phyloP scores from a whole-genome alignment of 2,888 invertebrate genomes.

The Drosophila rellima region DNA sequence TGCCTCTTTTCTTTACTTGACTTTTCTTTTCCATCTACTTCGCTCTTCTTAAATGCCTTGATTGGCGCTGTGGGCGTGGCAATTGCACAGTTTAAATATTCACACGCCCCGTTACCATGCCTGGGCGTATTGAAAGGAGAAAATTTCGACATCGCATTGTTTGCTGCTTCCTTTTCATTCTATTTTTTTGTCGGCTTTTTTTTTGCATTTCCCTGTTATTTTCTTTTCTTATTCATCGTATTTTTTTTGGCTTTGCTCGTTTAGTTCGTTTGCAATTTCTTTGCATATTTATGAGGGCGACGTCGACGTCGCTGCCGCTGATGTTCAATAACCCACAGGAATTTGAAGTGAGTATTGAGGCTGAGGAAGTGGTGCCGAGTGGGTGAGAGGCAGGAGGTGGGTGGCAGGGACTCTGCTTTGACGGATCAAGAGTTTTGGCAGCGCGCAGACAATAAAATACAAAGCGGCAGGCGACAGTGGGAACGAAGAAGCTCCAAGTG shows the following conservation, averaged over 20 bases:
- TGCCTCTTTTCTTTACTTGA: background rate
- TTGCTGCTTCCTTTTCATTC: constrained; percentile 31
- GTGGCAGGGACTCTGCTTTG: constrained; percentile 20
- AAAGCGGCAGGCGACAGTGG: constrained; percentile 25
- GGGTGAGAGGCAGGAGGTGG: background rate
- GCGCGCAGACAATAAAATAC: constrained; percentile 43
- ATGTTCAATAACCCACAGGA: constrained; percentile 57
- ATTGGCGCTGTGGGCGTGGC: constrained; percentile 61
- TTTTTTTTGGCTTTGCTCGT: constrained; percentile 46
- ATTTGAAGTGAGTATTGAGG: constrained; percentile 22
- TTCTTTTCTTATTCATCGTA: constrained; percentile 36
- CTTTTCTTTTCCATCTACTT: background rate
- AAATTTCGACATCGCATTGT: constrained; percentile 41
- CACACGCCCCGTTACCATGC: constrained; percentile 31
- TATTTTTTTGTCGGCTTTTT: background rate
- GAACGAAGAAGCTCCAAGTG: constrained; percentile 19
- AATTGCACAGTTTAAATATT: constrained; percentile 55
- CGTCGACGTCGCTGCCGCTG: constrained; percentile 20
- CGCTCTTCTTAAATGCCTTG: constrained; percentile 46
- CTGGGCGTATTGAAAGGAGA: constrained; percentile 11
- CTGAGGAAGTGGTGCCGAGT: background rate
- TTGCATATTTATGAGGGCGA: constrained; percentile 76
- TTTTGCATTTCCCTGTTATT: constrained; percentile 12
- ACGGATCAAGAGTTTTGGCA: constrained; percentile 58
- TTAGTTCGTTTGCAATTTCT: constrained; percentile 72